Evolutionary conservation across 2,888 invertebrate genomes (phyloP), one percentile per base, ranked within the genome.

Genomic region (Cephus sareptanus): DNA sequence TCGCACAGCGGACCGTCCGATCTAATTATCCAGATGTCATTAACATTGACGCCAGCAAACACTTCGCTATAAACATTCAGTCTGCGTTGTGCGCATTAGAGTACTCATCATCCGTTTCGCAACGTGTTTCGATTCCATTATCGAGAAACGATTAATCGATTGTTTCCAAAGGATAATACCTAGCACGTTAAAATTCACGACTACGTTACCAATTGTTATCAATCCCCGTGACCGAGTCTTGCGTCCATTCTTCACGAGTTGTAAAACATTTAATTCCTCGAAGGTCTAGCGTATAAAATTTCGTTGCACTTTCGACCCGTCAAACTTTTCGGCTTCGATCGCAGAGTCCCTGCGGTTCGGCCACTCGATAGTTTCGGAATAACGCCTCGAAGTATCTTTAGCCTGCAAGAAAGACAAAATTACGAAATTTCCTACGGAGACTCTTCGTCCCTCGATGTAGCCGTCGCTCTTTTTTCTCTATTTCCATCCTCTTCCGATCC

Each of bases 101-200:
- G 83, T 80, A 79, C 80, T 85, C 81, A 83, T 87, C 85, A 83
- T 82, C 79, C 83, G 82, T 81, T 80, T 81, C 83, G 80, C 73
- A 82, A 81, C 77, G 79, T 83, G 83, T 86, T 86, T 86, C 85
- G 84, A 88, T 87, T 87, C 84, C 84, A 85, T 87, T 87, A 88
- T 87, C 85, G 86, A 83, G 81, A 84, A 85, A 85, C 86, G 83
- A 88, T 88, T 86, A 85, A 86, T 87, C 84, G 83, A 81, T 83
- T 81, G 84, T 86, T 86, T 80, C 35, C 69, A 30, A 37, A 69
- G 77, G 56, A 56, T 9, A 56, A 56, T 23, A 23, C 56, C 23
- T 9, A 23, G 23, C 56, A 9, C 9, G 23, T 1, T 56, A 15
- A 56, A 56, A 56, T 56, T 23, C 56, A 56, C 9, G 56, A 9